Evolutionary conservation across 2,113 vertebrate genomes (phyloP), one percentile per base, ranked within the genome.

Genomic region (Phaethon lepturus): DNA sequence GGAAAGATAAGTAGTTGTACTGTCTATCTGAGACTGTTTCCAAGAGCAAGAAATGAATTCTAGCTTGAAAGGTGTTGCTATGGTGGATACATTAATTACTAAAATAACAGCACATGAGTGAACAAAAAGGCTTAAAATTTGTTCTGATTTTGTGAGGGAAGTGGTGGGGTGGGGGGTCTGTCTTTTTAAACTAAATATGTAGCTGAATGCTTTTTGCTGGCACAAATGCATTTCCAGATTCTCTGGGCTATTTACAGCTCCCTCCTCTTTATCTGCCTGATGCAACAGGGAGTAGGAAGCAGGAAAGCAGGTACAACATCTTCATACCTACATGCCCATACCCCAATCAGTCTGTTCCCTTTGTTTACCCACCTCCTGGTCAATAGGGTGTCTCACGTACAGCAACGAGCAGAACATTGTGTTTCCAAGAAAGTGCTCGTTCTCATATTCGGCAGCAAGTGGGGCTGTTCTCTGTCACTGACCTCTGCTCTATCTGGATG

Each of bases 1-100:
- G 45, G 44, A 90, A 93, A 86, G 71, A 83, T 49, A 91, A 93
- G 68, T 81, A 81, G 86, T 38, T 88, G 60, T 59, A 38, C 74
- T 86, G 40, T 82, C 85, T 49, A 6, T 55, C 17, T 79, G 75
- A 73, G 62, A 67, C 20, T 26, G 44, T 93, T 95, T 95, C 56
- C 53, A 74, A 78, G 86, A 97, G 69, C 31, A 73, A 53, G 53
- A 60, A 79, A 85, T 67, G 50, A 38, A 45, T 23, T 31, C 3
- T 72, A 72, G 73, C 79, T 68, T 95, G 72, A 92, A 91, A 73
- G 53, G 50, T 60, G 80, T 96, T 97, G 59, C 86, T 87, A 76
- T 63, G 69, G 60, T 38, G 84, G 77, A 76, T 58, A 63, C 31
- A 85, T 73, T 90, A 86, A 93, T 95, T 94, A 81, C 76, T 84